Base-by-base conservation (phyloP, 2,888 invertebrate genomes). In the Axea sp. region DNA sequence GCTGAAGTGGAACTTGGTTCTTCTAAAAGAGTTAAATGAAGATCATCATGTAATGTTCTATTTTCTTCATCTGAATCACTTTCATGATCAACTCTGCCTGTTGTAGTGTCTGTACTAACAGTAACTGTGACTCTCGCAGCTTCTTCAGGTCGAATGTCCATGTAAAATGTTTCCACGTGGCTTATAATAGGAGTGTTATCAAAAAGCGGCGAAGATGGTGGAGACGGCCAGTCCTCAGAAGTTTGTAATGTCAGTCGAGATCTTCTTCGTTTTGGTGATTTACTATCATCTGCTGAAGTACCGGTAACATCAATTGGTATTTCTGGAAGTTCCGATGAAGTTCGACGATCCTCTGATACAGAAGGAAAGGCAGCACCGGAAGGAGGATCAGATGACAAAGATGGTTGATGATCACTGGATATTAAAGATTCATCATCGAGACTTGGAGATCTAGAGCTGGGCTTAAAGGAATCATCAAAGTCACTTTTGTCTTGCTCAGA, bases 401-500 rank as follows among this genome's bases (percentile, higher is more conserved):
- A 95, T 7, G 93, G 94, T 86, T 95, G 95, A 82, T 94, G 95
- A 86, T 95, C 95, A 81, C 94, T 95, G 0, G 95, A 95, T 73
- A 93, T 92, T 22, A 94, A 89, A 0, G 95, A 95, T 84, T 95
- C 95, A 84, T 95, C 95, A 78, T 95, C 94, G 75, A 95, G 91
- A 84, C 95, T 95, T 62, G 94, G 94, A 1, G 95, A 95, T 72
- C 94, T 92, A 1, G 95, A 94, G 73, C 94, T 94, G 1, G 93
- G 95, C 87, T 95, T 95, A 19, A 95, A 95, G 0, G 94, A 94
- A 88, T 95, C 95, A 84, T 95, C 95, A 81, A 95, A 92, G 72
- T 94, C 93, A 82, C 95, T 95, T 1, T 94, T 94, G 69, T 89
- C 89, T 86, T 95, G 95, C 84, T 95, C 95, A 0, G 95, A 95